Percentiles rank a stretch among this genome's conserved stretches.
Evolutionary conservation across 2,797 vertebrate species (phyloP).

Genomic region (Sylvia borin): DNA sequence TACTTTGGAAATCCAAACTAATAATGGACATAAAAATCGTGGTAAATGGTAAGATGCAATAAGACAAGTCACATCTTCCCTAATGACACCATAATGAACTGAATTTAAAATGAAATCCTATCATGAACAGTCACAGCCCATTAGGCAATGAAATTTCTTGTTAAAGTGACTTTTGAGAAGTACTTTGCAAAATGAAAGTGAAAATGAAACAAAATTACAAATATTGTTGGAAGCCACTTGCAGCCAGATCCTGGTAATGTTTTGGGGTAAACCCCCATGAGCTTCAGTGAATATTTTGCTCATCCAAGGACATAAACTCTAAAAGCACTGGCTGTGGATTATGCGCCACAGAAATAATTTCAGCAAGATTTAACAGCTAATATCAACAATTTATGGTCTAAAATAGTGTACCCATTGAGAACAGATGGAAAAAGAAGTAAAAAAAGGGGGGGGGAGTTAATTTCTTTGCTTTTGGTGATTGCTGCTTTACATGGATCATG

Average conservation of each 20-base stretch:
- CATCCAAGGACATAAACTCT: background rate
- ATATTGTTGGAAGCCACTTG: background rate
- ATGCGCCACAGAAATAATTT: background rate
- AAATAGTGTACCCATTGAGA: background rate
- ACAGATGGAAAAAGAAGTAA: background rate
- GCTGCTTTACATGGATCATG: background rate
- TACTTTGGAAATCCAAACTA: conserved; percentile 28
- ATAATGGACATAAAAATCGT: background rate
- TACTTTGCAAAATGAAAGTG: background rate
- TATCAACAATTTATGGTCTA: background rate
- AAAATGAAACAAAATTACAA: conserved; percentile 8
- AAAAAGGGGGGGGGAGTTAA: background rate
- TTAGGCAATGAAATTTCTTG: conserved; percentile 49
- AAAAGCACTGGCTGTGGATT: background rate
- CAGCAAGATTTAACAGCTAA: background rate
- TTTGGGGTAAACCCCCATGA: background rate
- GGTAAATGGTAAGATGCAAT: conserved; percentile 16
- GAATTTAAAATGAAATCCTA: conserved; percentile 55
- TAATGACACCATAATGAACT: conserved; percentile 55
- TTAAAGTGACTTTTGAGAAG: conserved; percentile 42
- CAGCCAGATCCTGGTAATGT: background rate
- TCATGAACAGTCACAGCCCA: conserved; percentile 7
- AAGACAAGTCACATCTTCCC: conserved; percentile 33
- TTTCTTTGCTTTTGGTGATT: background rate
- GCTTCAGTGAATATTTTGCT: background rate